These are phyloP conservation scores for Microctonus hyperodae DNA, from an alignment of 2,888 invertebrate species.

Conservation along the genomic window DNA sequence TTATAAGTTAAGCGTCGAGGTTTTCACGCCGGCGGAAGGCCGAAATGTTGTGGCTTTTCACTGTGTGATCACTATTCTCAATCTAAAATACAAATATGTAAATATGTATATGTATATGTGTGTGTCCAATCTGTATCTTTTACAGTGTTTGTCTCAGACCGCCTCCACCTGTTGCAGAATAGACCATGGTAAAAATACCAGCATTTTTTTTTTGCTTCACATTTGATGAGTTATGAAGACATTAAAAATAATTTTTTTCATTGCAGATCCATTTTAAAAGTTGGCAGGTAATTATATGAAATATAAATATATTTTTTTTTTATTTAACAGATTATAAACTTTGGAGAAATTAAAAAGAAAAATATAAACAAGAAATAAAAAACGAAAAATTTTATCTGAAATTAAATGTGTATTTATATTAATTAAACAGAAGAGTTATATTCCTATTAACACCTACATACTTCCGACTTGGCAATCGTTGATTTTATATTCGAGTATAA, in stretches of 20 bases:
- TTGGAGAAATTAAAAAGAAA: too few species aligned
- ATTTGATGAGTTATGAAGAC: background rate
- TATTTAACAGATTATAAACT: too few species aligned
- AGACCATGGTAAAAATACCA: constrained; percentile 22
- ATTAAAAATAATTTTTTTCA: too few species aligned
- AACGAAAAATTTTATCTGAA: too few species aligned
- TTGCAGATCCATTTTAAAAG: too few species aligned
- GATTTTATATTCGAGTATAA: constrained; percentile 23
- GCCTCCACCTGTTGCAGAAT: constrained; percentile 24
- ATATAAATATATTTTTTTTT: too few species aligned
- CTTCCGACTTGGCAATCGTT: constrained; percentile 21
- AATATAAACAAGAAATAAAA: too few species aligned
- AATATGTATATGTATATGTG: background rate
- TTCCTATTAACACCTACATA: constrained; percentile 6
- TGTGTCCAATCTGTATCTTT: constrained; percentile 9
- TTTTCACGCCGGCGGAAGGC: constrained; percentile 35
- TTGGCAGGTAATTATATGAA: too few species aligned
- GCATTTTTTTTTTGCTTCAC: background rate
- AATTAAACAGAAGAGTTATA: background rate
- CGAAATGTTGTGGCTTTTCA: constrained; percentile 6
- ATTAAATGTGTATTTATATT: background rate
- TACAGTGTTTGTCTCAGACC: constrained; percentile 15
- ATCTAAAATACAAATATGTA: constrained; percentile 8
- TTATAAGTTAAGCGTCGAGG: constrained; percentile 55
- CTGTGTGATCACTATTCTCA: background rate